Percentiles rank a stretch among this genome's conserved stretches.
Conservation (phyloP, 2,113 vertebrate genomes). For the Chaenocephalus aceratus region DNA sequence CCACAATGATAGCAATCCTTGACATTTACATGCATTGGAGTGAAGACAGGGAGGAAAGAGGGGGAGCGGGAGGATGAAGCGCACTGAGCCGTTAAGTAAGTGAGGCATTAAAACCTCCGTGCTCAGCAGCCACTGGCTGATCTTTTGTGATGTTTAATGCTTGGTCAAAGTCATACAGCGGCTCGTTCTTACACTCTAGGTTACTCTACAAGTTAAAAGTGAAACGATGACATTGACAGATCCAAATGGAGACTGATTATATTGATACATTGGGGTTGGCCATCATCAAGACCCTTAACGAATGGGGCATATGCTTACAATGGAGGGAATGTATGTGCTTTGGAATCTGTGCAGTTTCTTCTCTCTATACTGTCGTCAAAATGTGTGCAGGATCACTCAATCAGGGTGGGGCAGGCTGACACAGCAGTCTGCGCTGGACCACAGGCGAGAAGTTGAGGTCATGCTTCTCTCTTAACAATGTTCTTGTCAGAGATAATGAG, state of each 20-base stretch:
- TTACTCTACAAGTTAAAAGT: background rate
- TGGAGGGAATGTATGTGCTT: background rate
- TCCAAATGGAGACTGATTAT: background rate
- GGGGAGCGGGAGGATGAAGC: slow-evolving; percentile 27
- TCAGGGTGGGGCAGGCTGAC: background rate
- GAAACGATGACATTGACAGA: slow-evolving; percentile 6
- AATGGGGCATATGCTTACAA: slow-evolving; percentile 2
- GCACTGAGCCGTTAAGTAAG: slow-evolving; percentile 37
- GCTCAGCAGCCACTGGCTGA: slow-evolving; percentile 29
- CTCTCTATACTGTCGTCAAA: background rate
- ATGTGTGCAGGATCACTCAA: background rate
- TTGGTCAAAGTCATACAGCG: background rate
- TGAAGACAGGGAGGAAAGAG: slow-evolving; percentile 8
- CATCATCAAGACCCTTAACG: background rate
- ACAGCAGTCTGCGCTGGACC: slow-evolving; percentile 5
- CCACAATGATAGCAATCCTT: slow-evolving; percentile 48
- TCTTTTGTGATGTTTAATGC: slow-evolving; percentile 13
- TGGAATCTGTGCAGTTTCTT: background rate
- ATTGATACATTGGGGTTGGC: background rate
- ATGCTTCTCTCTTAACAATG: slow-evolving; percentile 32
- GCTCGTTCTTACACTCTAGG: background rate
- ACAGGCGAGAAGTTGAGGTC: slow-evolving; percentile 36
- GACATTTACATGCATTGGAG: slow-evolving; percentile 66
- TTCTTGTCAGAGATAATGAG: slow-evolving; percentile 61
- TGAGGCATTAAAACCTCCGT: slow-evolving; percentile 19